phyloP scores from a whole-genome alignment of 2,797 vertebrate genomes.

The Acestrorhynchus altus region DNA sequence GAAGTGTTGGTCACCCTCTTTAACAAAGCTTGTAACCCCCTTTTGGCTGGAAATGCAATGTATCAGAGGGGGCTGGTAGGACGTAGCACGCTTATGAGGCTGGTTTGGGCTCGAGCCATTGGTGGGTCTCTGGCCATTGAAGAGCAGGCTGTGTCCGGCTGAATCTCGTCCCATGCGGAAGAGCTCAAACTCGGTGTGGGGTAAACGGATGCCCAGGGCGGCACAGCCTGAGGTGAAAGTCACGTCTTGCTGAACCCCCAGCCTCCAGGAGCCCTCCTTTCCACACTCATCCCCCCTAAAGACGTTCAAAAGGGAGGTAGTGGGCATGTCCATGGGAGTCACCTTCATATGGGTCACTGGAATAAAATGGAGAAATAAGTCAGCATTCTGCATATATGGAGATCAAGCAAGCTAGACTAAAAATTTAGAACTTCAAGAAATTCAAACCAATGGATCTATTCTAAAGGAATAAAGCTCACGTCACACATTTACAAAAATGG shows the following conservation, averaged over 20 bases:
- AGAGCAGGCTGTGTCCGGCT: slow-evolving; percentile 79
- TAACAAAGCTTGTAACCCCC: slow-evolving; percentile 61
- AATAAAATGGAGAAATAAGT: slow-evolving; percentile 7
- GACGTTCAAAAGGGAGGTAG: slow-evolving; percentile 84
- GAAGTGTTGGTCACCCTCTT: slow-evolving; percentile 53
- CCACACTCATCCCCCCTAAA: slow-evolving; percentile 85
- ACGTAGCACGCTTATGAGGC: slow-evolving; percentile 84
- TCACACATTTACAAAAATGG: too few relatives aligned
- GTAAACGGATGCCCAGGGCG: slow-evolving; percentile 85
- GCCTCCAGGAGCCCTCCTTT: slow-evolving; percentile 84
- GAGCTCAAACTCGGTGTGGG: slow-evolving; percentile 88
- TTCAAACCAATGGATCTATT: too few relatives aligned
- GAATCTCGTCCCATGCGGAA: slow-evolving; percentile 86
- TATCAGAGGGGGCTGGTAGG: slow-evolving; percentile 86
- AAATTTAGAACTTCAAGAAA: too few relatives aligned
- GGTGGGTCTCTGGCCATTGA: slow-evolving; percentile 87
- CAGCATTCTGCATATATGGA: not conserved
- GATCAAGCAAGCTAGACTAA: not conserved
- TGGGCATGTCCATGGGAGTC: slow-evolving; percentile 86
- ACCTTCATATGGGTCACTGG: slow-evolving; percentile 89
- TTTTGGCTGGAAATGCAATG: slow-evolving; percentile 75
- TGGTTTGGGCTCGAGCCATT: slow-evolving; percentile 85
- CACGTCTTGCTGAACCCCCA: slow-evolving; percentile 85
- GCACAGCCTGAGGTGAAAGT: slow-evolving; percentile 86
- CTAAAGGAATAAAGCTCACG: too few relatives aligned